A percentile compares a stretch with the other conserved stretches of the same genome.
Conservation (phyloP, 2,113 vertebrate genomes). For the Pheucticus melanocephalus region DNA sequence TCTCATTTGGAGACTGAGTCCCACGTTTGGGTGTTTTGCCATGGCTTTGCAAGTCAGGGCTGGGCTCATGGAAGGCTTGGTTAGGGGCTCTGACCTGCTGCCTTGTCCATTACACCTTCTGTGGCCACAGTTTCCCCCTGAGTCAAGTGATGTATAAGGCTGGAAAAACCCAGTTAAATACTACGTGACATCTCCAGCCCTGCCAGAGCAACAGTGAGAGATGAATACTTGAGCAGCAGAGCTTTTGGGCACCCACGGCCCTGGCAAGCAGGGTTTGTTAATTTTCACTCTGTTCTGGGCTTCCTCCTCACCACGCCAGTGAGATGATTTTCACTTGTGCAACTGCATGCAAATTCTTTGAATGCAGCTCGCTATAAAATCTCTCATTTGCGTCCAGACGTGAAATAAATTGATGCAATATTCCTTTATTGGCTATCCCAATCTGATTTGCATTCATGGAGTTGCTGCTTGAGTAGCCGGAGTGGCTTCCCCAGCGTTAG, state of each 20-base stretch:
- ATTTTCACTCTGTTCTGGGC: fast-evolving
- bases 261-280: background rate
- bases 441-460: slow-evolving; percentile 48
- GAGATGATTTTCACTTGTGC: background rate
- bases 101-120: background rate
- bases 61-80: fast-evolving
- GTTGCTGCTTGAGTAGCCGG: background rate
- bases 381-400: background rate
- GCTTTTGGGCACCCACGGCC: background rate
- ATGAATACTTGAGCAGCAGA: background rate
- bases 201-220: background rate
- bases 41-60: fast-evolving
- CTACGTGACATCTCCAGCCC: background rate
- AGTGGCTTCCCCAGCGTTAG: background rate
- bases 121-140: fast-evolving
- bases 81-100: background rate
- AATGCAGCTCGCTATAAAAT: background rate
- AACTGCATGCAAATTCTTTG: slow-evolving; percentile 13
- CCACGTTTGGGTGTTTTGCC: fast-evolving
- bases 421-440: slow-evolving; percentile 35
- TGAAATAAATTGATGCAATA: slow-evolving; percentile 36
- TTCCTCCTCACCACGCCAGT: fast-evolving
- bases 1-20: background rate
- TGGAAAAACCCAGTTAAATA: background rate
- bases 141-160: fast-evolving